phyloP scores from a whole-genome alignment of 1,140 invertebrate species.

The Megalopta genalis region DNA sequence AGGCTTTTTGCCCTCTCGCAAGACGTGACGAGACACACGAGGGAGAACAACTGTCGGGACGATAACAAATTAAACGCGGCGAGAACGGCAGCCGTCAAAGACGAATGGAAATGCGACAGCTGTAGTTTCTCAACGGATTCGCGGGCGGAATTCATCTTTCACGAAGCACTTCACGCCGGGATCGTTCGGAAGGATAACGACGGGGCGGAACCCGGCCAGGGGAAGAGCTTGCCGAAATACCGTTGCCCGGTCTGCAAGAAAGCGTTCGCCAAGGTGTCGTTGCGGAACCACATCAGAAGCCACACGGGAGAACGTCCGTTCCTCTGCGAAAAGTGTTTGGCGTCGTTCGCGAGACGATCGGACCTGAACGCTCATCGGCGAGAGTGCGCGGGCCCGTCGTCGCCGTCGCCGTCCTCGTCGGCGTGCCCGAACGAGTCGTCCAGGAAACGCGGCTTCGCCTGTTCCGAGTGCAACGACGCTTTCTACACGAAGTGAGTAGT shows the following conservation, averaged over 20 bases:
- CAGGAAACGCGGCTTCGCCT: slow-evolving; percentile 75
- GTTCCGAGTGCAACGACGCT: slow-evolving; percentile 82
- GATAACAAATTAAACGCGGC: background rate
- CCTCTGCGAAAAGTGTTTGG: slow-evolving; percentile 82
- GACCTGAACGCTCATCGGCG: slow-evolving; percentile 77
- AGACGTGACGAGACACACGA: slow-evolving; percentile 85
- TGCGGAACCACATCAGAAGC: slow-evolving; percentile 85
- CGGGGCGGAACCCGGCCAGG: slow-evolving; percentile 65
- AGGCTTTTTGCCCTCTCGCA: slow-evolving; percentile 85
- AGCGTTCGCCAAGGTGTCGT: slow-evolving; percentile 84
- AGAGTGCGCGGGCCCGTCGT: slow-evolving; percentile 56
- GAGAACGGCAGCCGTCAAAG: background rate
- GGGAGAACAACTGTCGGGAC: slow-evolving; percentile 62
- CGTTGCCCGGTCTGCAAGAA: slow-evolving; percentile 85
- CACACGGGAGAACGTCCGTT: slow-evolving; percentile 91
- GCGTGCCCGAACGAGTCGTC: slow-evolving; percentile 29
- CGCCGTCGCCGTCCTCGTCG: slow-evolving; percentile 5
- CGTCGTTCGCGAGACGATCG: slow-evolving; percentile 84
- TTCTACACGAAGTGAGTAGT: slow-evolving; percentile 86
- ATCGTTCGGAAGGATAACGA: slow-evolving; percentile 71
- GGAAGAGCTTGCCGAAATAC: slow-evolving; percentile 79
- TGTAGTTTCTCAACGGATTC: slow-evolving; percentile 79
- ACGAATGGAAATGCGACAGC: slow-evolving; percentile 73
- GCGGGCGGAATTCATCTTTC: slow-evolving; percentile 83
- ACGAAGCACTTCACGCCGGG: slow-evolving; percentile 83